Base-by-base conservation (phyloP, 2,797 vertebrate genomes). In the Falco berigora region DNA sequence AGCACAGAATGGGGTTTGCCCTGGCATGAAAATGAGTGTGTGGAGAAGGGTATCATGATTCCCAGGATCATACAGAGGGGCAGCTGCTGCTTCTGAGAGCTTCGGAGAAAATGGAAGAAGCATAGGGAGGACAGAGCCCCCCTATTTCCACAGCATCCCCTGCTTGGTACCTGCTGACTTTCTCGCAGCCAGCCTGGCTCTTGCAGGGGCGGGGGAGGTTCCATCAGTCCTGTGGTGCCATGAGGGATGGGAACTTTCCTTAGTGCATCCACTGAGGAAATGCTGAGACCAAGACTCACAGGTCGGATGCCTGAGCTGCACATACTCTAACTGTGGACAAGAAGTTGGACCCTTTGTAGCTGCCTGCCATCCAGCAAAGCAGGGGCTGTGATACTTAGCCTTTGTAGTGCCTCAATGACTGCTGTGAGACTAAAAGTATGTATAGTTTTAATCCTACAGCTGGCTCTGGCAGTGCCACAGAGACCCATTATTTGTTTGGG, bases 401-500 rank as follows among this genome's bases (percentile, higher is more conserved):
- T 46, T 78, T 72, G 12, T 19, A 34, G 32, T 58, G 53, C 58
- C 61, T 58, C 10, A 3, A 0, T 42, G 81, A 32, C 14, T 56
- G 17, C 46, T 19, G 1, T 15, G 64, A 78, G 32, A 84, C 58
- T 69, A 72, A 83, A 62, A 88, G 42, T 18, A 49, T 0, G 2
- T 64, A 15, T 32, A 9, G 42, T 62, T 96, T 85, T 88, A 87
- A 59, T 91, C 47, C 81, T 66, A 27, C n/a, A 69, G 14, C 34
- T 52, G 50, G 14, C 55, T 64, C 53, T 90, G 66, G 73, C 79
- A 78, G 44, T 63, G 71, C 79, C 84, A 78, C 77, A 76, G 90
- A 86, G 69, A 69, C 28, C 18, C 83, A 82, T 82, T 88, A 73
- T 94, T 84, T 78, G 28, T 74, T 80, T 44, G 25, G 40, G 62